Evolutionary conservation across 2,888 invertebrate genomes (phyloP).

Genomic region (Candidula unifasciata): DNA sequence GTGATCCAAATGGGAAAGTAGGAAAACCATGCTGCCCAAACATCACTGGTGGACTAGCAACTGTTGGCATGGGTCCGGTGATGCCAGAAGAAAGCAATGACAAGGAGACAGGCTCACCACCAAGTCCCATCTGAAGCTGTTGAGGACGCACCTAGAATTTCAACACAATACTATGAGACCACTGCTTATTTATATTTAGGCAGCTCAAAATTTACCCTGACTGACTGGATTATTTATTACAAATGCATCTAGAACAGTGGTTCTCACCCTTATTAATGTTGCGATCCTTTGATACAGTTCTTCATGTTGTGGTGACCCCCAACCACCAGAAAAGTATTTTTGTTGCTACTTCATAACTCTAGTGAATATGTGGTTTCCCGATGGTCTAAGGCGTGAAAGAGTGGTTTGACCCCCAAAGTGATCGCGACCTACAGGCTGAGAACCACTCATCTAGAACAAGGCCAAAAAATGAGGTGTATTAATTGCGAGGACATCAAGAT

Average conservation of each 20-base stretch:
- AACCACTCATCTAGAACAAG: no score
- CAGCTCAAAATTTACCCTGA: background rate
- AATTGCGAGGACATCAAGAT: no score
- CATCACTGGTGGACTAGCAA: slow-evolving; percentile 70
- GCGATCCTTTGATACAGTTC: no score
- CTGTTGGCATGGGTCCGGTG: slow-evolving; percentile 56
- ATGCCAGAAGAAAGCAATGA: slow-evolving; percentile 44
- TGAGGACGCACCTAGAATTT: slow-evolving; percentile 84
- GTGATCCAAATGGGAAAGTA: slow-evolving; percentile 85
- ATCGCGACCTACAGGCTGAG: no score
- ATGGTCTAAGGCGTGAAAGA: no score
- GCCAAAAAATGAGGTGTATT: no score
- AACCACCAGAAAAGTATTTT: no score
- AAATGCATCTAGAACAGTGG: background rate
- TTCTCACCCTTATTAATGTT: no score
- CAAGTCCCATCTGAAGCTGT: slow-evolving; percentile 81
- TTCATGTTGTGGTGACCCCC: no score
- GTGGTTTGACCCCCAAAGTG: no score
- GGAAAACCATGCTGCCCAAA: slow-evolving; percentile 82
- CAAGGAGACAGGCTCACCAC: slow-evolving; percentile 36
- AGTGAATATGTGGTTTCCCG: no score
- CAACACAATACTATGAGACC: background rate
- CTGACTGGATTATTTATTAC: background rate
- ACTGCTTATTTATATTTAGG: background rate
- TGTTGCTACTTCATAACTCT: no score